Evolutionary conservation across 2,888 invertebrate genomes (phyloP).

Genomic region (Stenoptilia bipunctidactyla): DNA sequence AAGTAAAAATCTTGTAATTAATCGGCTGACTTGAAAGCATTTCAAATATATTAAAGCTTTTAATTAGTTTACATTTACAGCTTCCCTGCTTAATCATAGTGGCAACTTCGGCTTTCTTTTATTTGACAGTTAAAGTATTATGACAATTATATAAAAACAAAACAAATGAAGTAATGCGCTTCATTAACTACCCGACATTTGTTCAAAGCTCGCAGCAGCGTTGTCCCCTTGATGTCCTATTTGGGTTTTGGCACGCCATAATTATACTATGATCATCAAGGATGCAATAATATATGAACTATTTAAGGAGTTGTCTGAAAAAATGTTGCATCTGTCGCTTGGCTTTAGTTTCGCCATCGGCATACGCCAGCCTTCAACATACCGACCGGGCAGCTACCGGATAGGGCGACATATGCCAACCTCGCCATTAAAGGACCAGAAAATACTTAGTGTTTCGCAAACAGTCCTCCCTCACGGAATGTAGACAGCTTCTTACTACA

Average conservation of each 20-base stretch:
- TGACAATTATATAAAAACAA: too few relatives aligned
- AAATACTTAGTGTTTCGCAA: conserved; percentile 34
- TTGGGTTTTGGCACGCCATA: too few relatives aligned
- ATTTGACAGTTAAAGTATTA: too few relatives aligned
- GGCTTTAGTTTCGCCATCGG: conserved; percentile 18
- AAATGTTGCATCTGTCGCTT: conserved; percentile 13
- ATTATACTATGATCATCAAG: neutral
- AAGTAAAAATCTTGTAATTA: neutral
- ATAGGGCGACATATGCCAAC: conserved; percentile 39
- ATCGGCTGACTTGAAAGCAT: neutral
- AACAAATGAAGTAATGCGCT: too few relatives aligned
- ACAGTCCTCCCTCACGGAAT: conserved; percentile 28
- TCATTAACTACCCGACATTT: too few relatives aligned
- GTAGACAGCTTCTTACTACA: conserved; percentile 26
- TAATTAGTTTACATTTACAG: neutral
- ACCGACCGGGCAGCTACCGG: conserved; percentile 20
- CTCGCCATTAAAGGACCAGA: conserved; percentile 33
- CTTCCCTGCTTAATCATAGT: neutral
- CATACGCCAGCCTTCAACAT: conserved; percentile 19
- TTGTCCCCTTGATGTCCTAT: too few relatives aligned
- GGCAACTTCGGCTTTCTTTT: neutral
- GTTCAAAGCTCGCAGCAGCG: too few relatives aligned
- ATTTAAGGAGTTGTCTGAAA: conserved; percentile 8
- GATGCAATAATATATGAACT: conserved; percentile 7
- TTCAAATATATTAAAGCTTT: neutral